Evolutionary conservation across 2,797 vertebrate species (phyloP), one percentile per base, ranked within the genome.

Genomic region (Pterois miles): DNA sequence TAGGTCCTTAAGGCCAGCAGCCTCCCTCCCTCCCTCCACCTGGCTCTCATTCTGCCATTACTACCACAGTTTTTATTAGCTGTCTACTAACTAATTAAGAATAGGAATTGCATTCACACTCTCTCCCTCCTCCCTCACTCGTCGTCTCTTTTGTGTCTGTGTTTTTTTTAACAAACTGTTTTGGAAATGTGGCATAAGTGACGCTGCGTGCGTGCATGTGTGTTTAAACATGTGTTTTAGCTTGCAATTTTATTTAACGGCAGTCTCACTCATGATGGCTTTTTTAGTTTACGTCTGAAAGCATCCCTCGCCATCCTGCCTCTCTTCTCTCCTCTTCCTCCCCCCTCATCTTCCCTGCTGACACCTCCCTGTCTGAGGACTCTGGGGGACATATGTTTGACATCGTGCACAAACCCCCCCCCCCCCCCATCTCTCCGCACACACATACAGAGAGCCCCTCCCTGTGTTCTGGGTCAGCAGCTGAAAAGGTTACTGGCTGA

Each of bases 401-500:
- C 96, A 96, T 94, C 94, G 85, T 73, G 34, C 84, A 94, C 92
- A 88, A 91, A 27, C 16, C 89, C 95, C 54, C 18, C 16, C 89
- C 95, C 54, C 18, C 89, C 94, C 60, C 50, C 20, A 40, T 25
- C 71, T 64, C 62, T 22, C 53, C 4, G 6, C 63, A 11, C 65
- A 43, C 78, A 38, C 77, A 54, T 62, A 53, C 76, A 64, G 52
- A 71, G 60, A 70, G 85, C 87, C 90, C 88, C 92, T 91, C 90
- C 92, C 86, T 71, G 33, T 72, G 96, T 98, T 98, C 96, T 96
- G 97, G 97, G 96, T 98, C 97, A 98, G 90, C 95, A 96, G 96
- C 95, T 98, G 96, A 96, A 97, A 97, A 97, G 97, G 97, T 97
- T 97, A 97, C 96, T 95, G 96, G 96, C 97, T 95, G 95, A 86